Conservation (phyloP, 2,113 vertebrate species). For the Lynx canadensis region DNA sequence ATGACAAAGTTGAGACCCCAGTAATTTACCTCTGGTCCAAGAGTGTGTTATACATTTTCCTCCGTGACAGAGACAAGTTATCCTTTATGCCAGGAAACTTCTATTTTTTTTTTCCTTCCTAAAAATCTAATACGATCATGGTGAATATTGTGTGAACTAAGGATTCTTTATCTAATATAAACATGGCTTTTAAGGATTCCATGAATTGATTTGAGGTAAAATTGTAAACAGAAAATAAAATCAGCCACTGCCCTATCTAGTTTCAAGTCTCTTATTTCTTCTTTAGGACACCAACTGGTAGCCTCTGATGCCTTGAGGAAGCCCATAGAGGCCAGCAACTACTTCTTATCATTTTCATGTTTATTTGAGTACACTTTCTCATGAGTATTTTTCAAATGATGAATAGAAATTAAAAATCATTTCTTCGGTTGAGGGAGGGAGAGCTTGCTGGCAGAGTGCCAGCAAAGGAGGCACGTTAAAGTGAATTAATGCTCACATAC, state of each 20-base stretch:
- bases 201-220: not conserved
- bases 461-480: not conserved
- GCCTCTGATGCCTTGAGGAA: not conserved
- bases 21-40: not conserved
- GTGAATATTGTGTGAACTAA: not conserved
- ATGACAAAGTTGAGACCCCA: not conserved
- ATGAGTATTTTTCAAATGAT: not conserved
- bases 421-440: not conserved
- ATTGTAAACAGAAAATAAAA: not conserved
- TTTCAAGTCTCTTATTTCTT: not conserved
- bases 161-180: not conserved
- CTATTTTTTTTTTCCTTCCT: not conserved
- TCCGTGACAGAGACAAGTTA: not conserved
- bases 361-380: not conserved
- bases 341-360: not conserved
- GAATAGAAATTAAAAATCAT: not conserved
- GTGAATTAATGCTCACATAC: not conserved
- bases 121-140: not conserved
- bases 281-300: not conserved
- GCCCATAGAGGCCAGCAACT: not conserved
- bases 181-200: not conserved
- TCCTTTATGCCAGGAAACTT: constrained; percentile 2
- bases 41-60: not conserved
- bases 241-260: not conserved
- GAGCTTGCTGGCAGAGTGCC: not conserved